These are phyloP conservation scores for Anabas testudineus DNA, from an alignment of 2,797 vertebrate genomes.

Conservation along the genomic window DNA sequence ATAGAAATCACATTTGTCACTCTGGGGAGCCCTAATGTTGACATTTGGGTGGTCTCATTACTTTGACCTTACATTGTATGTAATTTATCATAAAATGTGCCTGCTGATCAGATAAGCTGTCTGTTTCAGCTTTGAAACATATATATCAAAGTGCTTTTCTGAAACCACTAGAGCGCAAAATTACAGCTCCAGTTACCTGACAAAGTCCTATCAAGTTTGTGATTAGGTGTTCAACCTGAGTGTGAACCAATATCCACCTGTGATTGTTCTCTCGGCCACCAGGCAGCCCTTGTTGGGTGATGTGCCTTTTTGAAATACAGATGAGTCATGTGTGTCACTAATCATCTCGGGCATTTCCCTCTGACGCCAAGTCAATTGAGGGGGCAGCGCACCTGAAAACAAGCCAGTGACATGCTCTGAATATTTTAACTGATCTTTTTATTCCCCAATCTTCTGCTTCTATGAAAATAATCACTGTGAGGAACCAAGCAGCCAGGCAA, in stretches of 20 bases:
- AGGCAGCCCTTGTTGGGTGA: conserved; percentile 28
- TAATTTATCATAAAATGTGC: conserved; percentile 66
- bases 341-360: conserved; percentile 47
- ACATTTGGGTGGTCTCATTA: conserved; percentile 58
- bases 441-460: not conserved
- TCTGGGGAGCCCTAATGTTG: conserved; percentile 51
- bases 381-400: conserved; percentile 15
- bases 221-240: conserved; percentile 65
- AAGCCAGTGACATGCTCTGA: conserved; percentile 14
- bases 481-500: too few relatives aligned
- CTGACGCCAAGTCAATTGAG: conserved; percentile 21
- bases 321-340: conserved; percentile 52
- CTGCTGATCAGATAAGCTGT: conserved; percentile 62
- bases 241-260: conserved; percentile 51
- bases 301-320: conserved; percentile 56
- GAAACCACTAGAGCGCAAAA: conserved; percentile 75
- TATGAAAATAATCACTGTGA: not conserved
- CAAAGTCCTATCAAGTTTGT: conserved; percentile 67
- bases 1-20: conserved; percentile 58
- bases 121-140: conserved; percentile 66
- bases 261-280: conserved; percentile 48
- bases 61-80: conserved; percentile 64
- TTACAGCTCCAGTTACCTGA: conserved; percentile 69
- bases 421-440: conserved; percentile 14
- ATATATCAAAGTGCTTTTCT: conserved; percentile 72